phyloP scores from a whole-genome alignment of 2,113 vertebrate species.

The Neoarius graeffei region DNA sequence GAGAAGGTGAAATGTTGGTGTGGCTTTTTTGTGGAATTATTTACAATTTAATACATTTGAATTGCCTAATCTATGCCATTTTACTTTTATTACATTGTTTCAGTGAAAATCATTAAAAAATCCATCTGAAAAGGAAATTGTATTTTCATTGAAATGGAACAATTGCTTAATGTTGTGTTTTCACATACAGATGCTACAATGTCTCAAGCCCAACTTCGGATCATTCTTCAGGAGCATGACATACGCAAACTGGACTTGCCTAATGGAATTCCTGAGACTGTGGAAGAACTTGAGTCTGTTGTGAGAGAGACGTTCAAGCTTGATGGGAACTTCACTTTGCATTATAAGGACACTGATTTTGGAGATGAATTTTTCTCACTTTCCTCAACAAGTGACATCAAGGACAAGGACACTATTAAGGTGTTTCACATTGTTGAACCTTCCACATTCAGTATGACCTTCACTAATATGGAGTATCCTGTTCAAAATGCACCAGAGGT shows the following conservation, averaged over 20 bases:
- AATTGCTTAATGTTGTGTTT: too few species aligned
- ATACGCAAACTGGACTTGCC: slow-evolving; percentile 44
- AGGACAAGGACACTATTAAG: slow-evolving; percentile 50
- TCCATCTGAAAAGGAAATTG: too few species aligned
- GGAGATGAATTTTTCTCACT: slow-evolving; percentile 44
- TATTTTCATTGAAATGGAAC: too few species aligned
- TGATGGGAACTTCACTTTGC: slow-evolving; percentile 30
- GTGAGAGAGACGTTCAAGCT: slow-evolving; percentile 39
- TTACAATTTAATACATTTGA: too few species aligned
- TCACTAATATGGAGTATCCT: slow-evolving; percentile 9
- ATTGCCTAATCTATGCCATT: too few species aligned
- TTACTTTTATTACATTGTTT: too few species aligned
- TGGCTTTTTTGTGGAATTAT: too few species aligned
- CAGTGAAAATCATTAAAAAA: too few species aligned
- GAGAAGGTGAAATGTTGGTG: too few species aligned
- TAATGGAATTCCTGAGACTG: slow-evolving; percentile 36
- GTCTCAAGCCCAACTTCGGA: slow-evolving; percentile 31
- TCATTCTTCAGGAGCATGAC: slow-evolving; percentile 41
- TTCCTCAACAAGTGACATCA: too few species aligned
- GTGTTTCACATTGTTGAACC: slow-evolving; percentile 41
- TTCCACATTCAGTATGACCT: slow-evolving; percentile 6
- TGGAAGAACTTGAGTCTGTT: slow-evolving; percentile 34
- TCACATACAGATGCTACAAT: neutral
- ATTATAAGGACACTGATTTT: slow-evolving; percentile 47
- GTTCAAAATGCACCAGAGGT: slow-evolving; percentile 16